phyloP scores from a whole-genome alignment of 2,797 vertebrate species.

The Macrochelys suwanniensis region DNA sequence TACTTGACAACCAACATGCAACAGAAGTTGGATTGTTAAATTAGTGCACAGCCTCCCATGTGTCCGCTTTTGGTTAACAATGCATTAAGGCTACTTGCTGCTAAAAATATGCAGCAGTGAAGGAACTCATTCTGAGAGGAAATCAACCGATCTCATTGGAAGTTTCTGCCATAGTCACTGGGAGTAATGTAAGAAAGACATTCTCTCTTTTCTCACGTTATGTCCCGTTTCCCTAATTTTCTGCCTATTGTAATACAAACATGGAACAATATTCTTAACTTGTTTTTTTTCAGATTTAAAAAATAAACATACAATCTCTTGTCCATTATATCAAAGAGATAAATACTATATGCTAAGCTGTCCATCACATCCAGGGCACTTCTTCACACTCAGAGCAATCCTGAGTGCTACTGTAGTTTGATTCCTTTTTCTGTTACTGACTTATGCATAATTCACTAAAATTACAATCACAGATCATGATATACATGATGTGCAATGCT shows the following conservation, averaged over 20 bases:
- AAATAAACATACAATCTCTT: conserved; percentile 12
- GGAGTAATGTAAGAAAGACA: conserved; percentile 48
- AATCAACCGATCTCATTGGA: conserved; percentile 47
- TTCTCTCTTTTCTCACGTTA: conserved; percentile 40
- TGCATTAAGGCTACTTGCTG: conserved; percentile 71
- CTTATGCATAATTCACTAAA: conserved; percentile 53
- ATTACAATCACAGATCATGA: conserved; percentile 65
- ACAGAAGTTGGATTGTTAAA: conserved; percentile 66
- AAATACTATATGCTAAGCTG: conserved; percentile 63
- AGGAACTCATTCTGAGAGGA: conserved; percentile 54
- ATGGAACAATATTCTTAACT: not conserved
- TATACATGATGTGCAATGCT: conserved; percentile 73
- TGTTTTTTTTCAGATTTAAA: conserved; percentile 41
- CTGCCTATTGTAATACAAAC: not conserved
- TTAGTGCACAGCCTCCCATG: conserved; percentile 76
- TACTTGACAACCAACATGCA: conserved; percentile 66
- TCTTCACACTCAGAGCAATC: conserved; percentile 44
- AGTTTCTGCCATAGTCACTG: conserved; percentile 37
- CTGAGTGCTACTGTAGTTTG: not conserved
- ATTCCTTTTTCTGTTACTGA: conserved; percentile 40
- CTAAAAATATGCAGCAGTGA: conserved; percentile 66
- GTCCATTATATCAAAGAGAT: conserved; percentile 41
- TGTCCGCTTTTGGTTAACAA: conserved; percentile 71
- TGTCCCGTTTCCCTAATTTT: not conserved
- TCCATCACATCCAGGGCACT: conserved; percentile 46